Evolutionary conservation across 2,888 invertebrate genomes (phyloP).

Genomic region (Caenorhabditis japonica): DNA sequence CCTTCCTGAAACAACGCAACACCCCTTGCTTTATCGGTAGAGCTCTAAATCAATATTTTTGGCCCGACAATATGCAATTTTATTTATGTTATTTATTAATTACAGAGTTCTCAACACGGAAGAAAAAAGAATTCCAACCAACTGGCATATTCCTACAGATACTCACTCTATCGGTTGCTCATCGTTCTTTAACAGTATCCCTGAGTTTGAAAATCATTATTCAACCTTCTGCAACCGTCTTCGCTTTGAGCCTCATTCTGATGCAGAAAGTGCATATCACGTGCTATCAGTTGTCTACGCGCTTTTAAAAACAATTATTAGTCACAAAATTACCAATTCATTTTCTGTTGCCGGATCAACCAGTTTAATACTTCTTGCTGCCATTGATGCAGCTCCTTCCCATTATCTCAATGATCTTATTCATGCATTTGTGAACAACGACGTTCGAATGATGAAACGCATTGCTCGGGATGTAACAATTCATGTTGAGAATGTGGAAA

Average conservation of each 20-base stretch:
- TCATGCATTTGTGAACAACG: slow-evolving; percentile 43
- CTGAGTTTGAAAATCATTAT: slow-evolving; percentile 48
- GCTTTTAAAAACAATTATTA: slow-evolving; percentile 34
- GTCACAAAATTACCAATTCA: slow-evolving; percentile 23
- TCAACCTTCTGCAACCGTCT: slow-evolving; percentile 48
- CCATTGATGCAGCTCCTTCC: slow-evolving; percentile 50
- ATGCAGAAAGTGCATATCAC: slow-evolving; percentile 35
- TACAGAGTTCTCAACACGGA: slow-evolving; percentile 20
- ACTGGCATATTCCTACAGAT: slow-evolving; percentile 37
- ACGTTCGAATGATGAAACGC: slow-evolving; percentile 55
- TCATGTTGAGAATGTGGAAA: slow-evolving; percentile 36
- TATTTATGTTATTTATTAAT: no score
- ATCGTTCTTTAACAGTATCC: slow-evolving; percentile 43
- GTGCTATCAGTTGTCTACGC: slow-evolving; percentile 33
- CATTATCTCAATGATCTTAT: slow-evolving; percentile 60
- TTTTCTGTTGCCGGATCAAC: slow-evolving; percentile 48
- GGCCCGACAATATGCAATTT: no score
- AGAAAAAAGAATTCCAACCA: neutral
- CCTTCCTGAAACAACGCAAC: no score
- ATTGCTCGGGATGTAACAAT: slow-evolving; percentile 53
- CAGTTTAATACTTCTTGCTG: slow-evolving; percentile 44
- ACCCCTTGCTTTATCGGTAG: no score
- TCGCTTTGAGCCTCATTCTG: slow-evolving; percentile 50
- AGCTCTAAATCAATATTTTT: no score
- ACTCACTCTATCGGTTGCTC: slow-evolving; percentile 11